phyloP scores from a whole-genome alignment of 2,888 invertebrate genomes.

The Drosophila merina region DNA sequence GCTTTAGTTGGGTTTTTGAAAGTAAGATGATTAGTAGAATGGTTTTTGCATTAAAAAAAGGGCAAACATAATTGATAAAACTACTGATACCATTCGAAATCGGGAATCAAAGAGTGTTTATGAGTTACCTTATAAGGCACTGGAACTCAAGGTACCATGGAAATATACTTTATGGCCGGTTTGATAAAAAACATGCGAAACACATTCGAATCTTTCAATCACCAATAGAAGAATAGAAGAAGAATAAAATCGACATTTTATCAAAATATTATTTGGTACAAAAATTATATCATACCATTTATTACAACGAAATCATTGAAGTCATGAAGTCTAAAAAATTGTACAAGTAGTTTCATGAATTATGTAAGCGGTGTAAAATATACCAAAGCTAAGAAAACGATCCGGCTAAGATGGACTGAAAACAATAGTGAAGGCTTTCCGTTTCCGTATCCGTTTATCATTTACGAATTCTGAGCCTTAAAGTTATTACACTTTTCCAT shows the following conservation, averaged over 20 bases:
- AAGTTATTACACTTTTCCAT: slow-evolving; percentile 16
- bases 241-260: slow-evolving; percentile 23
- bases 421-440: slow-evolving; percentile 3
- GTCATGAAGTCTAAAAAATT: slow-evolving; percentile 36
- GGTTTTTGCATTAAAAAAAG: too few relatives aligned
- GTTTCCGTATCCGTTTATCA: neutral
- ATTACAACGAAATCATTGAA: slow-evolving; percentile 38
- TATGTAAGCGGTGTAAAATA: slow-evolving; percentile 34
- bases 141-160: too few relatives aligned
- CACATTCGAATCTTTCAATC: neutral
- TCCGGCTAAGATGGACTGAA: slow-evolving; percentile 10
- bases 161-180: too few relatives aligned
- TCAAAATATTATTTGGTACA: slow-evolving; percentile 37
- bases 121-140: too few relatives aligned
- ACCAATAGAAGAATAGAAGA: neutral
- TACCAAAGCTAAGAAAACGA: slow-evolving; percentile 36
- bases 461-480: slow-evolving; percentile 13
- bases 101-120: too few relatives aligned
- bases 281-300: slow-evolving; percentile 37
- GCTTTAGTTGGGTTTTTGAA: neutral
- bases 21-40: too few relatives aligned
- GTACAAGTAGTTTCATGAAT: slow-evolving; percentile 36
- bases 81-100: too few relatives aligned
- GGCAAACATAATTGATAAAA: too few relatives aligned
- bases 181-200: too few relatives aligned